Base-by-base conservation (phyloP, 2,888 invertebrate species). In the Tetanocera ferruginea region DNA sequence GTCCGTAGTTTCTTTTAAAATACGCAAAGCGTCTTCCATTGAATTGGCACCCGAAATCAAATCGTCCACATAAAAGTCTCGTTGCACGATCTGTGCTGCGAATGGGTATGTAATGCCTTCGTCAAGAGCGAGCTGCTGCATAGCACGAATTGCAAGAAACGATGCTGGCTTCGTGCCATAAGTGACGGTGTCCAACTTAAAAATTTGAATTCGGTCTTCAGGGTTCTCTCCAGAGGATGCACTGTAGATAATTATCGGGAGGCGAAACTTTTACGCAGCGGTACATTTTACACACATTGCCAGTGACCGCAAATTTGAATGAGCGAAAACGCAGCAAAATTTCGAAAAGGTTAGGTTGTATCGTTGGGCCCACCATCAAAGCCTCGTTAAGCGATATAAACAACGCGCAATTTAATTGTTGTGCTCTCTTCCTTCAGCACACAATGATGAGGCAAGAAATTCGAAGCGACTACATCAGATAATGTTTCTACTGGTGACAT, bases 321-420 rank as follows among this genome's bases (percentile, higher is more conserved):
- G 73, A 51, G 3, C 77, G 70, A 76, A 80, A 78, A 11, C 77
- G 34, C 6, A 80, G 14, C 0, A 82, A 57, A 0, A 34, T 81
- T 17, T 77, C 57, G 52, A 76, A 78, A n/a, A 78, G 34, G 34
- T 76, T 79, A 0, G 77, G 69, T 57, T 77, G 73, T 43, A 80
- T 78, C 5, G 74, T 60, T 6, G 78, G 78, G 5, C 78, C 77
- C 0, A 69, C 19, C 43, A 73, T 70, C 9, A 76, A 64, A n/a
- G 77, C 57, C 2, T 73, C 73, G 28, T 73, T 76, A 5, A 57
- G 17, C 2, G 73, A 77, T n/a, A 37, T 76, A 49, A 9, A 49
- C 49, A 14, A 49, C 49, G 14, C 49, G 6, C 49, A 49, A 49
- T 14, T 49, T 77, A 23, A 57, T 51, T 25, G 76, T 72, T 5